A percentile compares a stretch with the other conserved stretches of the same genome.
These are phyloP conservation scores for Pseudomyrmex sp. DNA, from an alignment of 1,140 invertebrate species.

Conservation along the genomic window DNA sequence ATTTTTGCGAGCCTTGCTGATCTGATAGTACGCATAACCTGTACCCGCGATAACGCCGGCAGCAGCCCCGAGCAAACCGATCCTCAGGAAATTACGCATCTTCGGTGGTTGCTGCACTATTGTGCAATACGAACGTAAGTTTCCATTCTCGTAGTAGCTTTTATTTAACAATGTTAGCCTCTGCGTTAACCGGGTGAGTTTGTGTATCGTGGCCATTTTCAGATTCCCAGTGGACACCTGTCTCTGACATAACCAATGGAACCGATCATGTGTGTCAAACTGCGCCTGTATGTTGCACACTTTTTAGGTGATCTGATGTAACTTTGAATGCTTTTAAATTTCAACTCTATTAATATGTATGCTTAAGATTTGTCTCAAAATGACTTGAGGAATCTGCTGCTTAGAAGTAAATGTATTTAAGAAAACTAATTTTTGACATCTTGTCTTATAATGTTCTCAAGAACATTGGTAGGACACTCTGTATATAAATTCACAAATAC, in stretches of 20 bases:
- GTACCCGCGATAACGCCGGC: constrained; percentile 84
- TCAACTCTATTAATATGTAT: no score
- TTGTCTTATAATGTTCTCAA: constrained; percentile 5
- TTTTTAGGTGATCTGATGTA: no score
- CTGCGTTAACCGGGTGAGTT: neutral
- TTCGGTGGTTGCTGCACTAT: constrained; percentile 71
- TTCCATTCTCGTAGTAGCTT: constrained; percentile 16
- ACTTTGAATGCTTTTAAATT: no score
- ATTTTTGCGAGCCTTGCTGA: constrained; percentile 81
- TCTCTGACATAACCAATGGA: neutral
- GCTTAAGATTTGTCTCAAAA: no score
- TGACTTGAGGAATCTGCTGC: no score
- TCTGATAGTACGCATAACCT: constrained; percentile 84
- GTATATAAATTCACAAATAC: no score
- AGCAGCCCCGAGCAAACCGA: constrained; percentile 84
- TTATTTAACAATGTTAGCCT: neutral
- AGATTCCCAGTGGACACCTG: neutral
- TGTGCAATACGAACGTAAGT: constrained; percentile 63
- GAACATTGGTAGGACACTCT: neutral
- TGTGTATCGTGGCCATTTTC: constrained; percentile 18
- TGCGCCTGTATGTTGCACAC: no score
- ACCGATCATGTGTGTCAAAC: no score
- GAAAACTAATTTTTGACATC: neutral
- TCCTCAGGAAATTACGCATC: constrained; percentile 79
- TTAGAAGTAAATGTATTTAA: no score